These are phyloP conservation scores for Liposcelis brunnea DNA, from an alignment of 2,888 invertebrate species.

Conservation along the genomic window DNA sequence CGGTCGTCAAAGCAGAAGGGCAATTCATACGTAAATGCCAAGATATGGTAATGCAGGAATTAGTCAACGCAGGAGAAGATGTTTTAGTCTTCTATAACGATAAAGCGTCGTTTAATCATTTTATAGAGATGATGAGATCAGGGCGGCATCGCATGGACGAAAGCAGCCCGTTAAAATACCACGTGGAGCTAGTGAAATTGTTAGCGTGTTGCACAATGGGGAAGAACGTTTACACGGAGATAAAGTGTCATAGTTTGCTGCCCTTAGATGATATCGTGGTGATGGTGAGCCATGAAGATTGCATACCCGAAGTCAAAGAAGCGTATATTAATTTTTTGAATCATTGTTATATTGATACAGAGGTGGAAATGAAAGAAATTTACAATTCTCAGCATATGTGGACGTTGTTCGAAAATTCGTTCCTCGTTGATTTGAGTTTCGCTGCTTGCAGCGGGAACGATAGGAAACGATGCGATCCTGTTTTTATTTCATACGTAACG, in stretches of 20 bases:
- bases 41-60: slow-evolving; percentile 97
- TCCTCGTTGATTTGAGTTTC: slow-evolving; percentile 68
- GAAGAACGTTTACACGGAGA: slow-evolving; percentile 97
- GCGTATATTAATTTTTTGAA: slow-evolving; percentile 96
- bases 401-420: slow-evolving; percentile 88
- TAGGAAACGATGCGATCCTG: slow-evolving; percentile 45
- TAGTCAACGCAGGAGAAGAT: slow-evolving; percentile 91
- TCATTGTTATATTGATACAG: slow-evolving; percentile 99
- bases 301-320: slow-evolving; percentile 94
- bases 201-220: slow-evolving; percentile 96
- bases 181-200: slow-evolving; percentile 89
- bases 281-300: slow-evolving; percentile 84
- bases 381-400: slow-evolving; percentile 98
- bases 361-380: slow-evolving; percentile 99
- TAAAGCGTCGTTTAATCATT: slow-evolving; percentile 78
- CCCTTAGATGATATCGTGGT: slow-evolving; percentile 96
- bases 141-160: slow-evolving; percentile 65
- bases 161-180: slow-evolving; percentile 72
- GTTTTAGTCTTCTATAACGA: slow-evolving; percentile 96
- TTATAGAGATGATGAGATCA: slow-evolving; percentile 84
- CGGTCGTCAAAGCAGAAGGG: slow-evolving; percentile 89
- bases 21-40: slow-evolving; percentile 91
- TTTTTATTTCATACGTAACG: slow-evolving; percentile 77
- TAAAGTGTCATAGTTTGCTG: slow-evolving; percentile 93
- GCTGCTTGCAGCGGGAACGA: slow-evolving; percentile 56